These are phyloP conservation scores for Platyrinchus mystaceus DNA, from an alignment of 2,797 vertebrate species.

Conservation along the genomic window DNA sequence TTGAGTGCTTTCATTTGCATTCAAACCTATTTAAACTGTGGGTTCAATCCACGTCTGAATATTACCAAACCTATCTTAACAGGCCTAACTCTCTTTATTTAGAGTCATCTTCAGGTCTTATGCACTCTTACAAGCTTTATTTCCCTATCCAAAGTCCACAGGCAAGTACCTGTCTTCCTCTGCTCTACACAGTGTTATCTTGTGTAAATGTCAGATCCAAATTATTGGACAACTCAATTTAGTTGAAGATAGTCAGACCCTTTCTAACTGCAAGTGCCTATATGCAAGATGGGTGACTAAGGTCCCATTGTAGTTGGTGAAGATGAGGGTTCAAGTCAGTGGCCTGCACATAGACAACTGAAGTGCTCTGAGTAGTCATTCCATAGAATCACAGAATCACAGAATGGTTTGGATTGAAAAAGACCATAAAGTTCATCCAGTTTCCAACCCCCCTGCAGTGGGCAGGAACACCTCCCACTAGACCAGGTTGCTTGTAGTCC, in stretches of 20 bases:
- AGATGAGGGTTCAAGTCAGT: background rate
- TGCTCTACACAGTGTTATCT: background rate
- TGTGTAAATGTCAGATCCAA: background rate
- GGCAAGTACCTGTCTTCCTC: background rate
- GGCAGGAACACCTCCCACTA: background rate
- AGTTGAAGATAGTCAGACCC: background rate
- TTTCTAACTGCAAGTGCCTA: background rate
- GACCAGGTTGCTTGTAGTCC: background rate
- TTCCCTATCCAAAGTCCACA: background rate
- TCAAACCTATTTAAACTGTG: background rate
- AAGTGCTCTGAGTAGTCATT: background rate
- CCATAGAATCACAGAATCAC: background rate
- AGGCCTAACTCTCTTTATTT: background rate
- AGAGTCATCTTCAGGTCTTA: background rate
- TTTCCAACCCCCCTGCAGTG: background rate
- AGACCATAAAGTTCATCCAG: background rate
- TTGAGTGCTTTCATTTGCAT: background rate
- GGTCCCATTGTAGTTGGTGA: background rate
- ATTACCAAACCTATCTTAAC: background rate
- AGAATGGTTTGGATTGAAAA: background rate
- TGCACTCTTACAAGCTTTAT: background rate
- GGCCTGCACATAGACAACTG: accelerated
- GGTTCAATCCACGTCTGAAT: background rate
- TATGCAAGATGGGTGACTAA: background rate
- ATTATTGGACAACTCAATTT: background rate